phyloP scores from a whole-genome alignment of 2,113 vertebrate genomes.

The Melanerpes aurifrons region DNA sequence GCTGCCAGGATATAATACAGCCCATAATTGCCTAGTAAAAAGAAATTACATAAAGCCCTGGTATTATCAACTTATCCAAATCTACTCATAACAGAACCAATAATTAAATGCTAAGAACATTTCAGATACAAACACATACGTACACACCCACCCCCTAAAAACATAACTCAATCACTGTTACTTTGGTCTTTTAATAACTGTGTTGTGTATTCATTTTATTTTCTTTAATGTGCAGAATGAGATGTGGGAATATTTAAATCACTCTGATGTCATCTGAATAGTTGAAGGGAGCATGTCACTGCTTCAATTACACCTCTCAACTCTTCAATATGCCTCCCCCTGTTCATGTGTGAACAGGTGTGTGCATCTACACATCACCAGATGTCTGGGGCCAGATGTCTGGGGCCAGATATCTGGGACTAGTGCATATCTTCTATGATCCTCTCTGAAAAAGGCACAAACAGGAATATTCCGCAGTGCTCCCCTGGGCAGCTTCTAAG shows the following conservation, averaged over 20 bases:
- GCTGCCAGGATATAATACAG: conserved; percentile 89
- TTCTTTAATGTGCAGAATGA: conserved; percentile 1
- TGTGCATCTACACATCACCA: background rate
- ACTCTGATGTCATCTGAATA: background rate
- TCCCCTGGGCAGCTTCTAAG: background rate
- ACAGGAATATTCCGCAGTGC: background rate
- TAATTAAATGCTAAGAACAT: conserved; percentile 81
- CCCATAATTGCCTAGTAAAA: conserved; percentile 86
- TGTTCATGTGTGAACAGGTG: background rate
- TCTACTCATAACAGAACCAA: conserved; percentile 76
- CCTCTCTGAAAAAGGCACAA: background rate
- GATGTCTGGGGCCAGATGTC: too few relatives aligned
- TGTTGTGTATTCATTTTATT: conserved; percentile 60
- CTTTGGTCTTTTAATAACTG: conserved; percentile 66
- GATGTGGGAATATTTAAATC: background rate
- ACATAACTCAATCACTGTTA: conserved; percentile 72
- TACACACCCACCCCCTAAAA: background rate
- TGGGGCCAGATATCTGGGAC: too few relatives aligned
- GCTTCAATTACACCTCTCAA: background rate
- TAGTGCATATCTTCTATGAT: background rate
- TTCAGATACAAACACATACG: conserved; percentile 31
- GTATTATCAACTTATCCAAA: conserved; percentile 89
- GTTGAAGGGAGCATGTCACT: background rate
- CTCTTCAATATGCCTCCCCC: background rate
- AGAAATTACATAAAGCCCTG: conserved; percentile 81